phyloP scores from a whole-genome alignment of 2,113 vertebrate genomes.

The Ellobius talpinus region DNA sequence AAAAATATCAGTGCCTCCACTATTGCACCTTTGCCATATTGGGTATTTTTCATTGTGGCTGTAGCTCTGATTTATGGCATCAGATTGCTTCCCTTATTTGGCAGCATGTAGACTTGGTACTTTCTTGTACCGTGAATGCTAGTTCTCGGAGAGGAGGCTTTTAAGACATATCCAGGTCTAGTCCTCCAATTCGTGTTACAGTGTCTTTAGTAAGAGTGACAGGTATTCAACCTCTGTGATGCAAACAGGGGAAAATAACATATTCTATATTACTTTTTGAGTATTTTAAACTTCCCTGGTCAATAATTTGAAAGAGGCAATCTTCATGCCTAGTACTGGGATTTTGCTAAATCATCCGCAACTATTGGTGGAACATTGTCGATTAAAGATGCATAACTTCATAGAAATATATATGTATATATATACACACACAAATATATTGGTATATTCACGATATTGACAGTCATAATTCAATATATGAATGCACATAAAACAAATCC shows the following conservation, averaged over 20 bases:
- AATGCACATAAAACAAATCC: background rate
- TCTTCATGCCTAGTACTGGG: background rate
- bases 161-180: background rate
- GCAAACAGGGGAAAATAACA: background rate
- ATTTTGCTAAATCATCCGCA: background rate
- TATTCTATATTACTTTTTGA: background rate
- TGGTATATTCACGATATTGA: background rate
- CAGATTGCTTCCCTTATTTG: background rate
- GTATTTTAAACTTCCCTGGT: background rate
- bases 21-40: background rate
- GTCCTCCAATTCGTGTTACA: background rate
- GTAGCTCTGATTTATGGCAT: background rate
- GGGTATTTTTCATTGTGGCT: background rate
- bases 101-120: background rate
- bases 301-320: background rate
- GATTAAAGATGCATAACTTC: background rate
- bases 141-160: background rate
- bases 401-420: background rate
- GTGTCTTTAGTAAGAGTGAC: background rate
- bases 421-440: background rate
- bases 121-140: background rate
- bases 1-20: background rate
- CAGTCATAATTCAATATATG: background rate
- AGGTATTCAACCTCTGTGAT: background rate
- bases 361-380: background rate